A percentile compares a stretch with the other conserved stretches of the same genome.
These are phyloP conservation scores for Pan paniscus DNA, from an alignment of 2,113 vertebrate species.

Conservation along the genomic window DNA sequence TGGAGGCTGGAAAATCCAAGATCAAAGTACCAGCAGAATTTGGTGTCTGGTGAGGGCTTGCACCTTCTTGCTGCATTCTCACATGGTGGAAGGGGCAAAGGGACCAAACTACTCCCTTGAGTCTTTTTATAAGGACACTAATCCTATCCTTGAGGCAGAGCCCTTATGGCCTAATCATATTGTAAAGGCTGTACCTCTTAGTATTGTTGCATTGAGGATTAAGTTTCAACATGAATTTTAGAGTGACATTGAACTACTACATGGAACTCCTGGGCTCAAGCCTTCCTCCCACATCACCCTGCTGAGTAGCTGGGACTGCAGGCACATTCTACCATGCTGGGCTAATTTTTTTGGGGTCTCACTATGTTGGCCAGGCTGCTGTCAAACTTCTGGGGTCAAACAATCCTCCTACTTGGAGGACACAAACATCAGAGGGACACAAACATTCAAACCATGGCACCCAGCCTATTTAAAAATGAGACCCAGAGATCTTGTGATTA, in stretches of 20 bases:
- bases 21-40: background rate
- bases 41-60: background rate
- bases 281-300: too few relatives aligned
- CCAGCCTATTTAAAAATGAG: conserved; percentile 15
- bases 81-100: background rate
- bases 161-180: background rate
- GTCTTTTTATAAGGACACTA: background rate
- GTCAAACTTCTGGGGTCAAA: too few relatives aligned
- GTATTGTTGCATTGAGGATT: background rate
- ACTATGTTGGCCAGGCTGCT: too few relatives aligned
- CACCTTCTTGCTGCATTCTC: background rate
- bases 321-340: too few relatives aligned
- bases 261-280: too few relatives aligned
- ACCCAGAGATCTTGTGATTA: conserved; percentile 1
- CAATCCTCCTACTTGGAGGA: too few relatives aligned
- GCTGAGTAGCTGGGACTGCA: too few relatives aligned
- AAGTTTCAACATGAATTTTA: background rate
- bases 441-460: background rate
- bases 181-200: background rate
- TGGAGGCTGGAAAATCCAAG: background rate
- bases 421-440: background rate
- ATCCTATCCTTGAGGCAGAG: background rate
- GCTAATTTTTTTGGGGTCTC: too few relatives aligned
- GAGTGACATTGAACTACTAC: background rate
- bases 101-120: background rate